phyloP scores from a whole-genome alignment of 1,140 invertebrate genomes.

The Matsumurasca onukii region DNA sequence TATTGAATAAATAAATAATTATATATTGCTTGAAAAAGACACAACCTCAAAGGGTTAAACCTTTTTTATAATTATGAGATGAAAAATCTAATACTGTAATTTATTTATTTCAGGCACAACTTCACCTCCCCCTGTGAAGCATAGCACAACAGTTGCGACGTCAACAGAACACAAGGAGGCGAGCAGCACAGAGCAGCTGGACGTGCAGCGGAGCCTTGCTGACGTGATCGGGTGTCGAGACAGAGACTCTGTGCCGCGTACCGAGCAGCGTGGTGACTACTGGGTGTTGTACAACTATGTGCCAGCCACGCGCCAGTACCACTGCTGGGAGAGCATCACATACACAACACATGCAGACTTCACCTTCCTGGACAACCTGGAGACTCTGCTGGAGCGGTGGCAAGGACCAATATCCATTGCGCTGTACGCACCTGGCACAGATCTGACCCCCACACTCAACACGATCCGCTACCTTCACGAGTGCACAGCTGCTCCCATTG shows the following conservation, averaged over 20 bases:
- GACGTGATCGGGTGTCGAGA: constrained; percentile 64
- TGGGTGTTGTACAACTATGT: constrained; percentile 91
- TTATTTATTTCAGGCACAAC: too few relatives aligned
- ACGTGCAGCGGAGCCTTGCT: constrained; percentile 47
- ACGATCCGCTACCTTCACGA: constrained; percentile 59
- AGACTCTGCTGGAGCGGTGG: constrained; percentile 74
- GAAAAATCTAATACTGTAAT: too few relatives aligned
- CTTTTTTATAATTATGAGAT: too few relatives aligned
- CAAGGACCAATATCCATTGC: constrained; percentile 68
- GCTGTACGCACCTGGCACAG: constrained; percentile 65
- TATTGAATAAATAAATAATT: background rate
- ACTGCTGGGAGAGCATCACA: constrained; percentile 83
- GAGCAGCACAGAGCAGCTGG: constrained; percentile 37
- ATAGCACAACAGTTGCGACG: constrained; percentile 42
- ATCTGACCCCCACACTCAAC: constrained; percentile 58
- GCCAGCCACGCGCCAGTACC: constrained; percentile 45
- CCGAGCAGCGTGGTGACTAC: constrained; percentile 78
- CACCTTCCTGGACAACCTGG: constrained; percentile 87
- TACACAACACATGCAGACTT: constrained; percentile 92
- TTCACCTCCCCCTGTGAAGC: background rate
- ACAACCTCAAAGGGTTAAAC: too few relatives aligned
- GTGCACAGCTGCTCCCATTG: constrained; percentile 61
- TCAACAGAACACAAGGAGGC: constrained; percentile 38
- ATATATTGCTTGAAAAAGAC: background rate
- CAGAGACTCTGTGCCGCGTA: constrained; percentile 59